Evolutionary conservation across 2,797 vertebrate species (phyloP), one percentile per base, ranked within the genome.

Genomic region (Acestrorhynchus altus): DNA sequence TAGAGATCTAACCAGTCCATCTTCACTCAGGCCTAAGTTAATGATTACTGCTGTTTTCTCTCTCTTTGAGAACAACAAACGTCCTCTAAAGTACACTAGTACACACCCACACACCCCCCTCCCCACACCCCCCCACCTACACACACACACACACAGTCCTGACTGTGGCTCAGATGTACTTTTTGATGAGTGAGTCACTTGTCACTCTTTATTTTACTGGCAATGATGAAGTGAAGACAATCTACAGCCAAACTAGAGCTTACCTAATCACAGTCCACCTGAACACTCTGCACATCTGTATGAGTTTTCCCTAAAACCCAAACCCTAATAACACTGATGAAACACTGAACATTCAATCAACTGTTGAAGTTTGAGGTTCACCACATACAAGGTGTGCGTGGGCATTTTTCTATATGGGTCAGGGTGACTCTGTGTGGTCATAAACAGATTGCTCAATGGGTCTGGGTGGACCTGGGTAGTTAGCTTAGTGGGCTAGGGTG

Each of bases 21-120:
- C 24, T 73, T 4, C 15, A n/a, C 52, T 61, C 0, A 15, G n/a
- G 52, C 64, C 42, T 26, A 46, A 56, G 78, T 80, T 72, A 76
- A 80, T 80, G 28, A 66, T 66, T 80, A 64, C 8, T n/a, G 40
- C 35, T n/a, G 4, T 44, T 64, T 54, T 31, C 24, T 4, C 28
- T 31, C 18, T 73, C 46, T 10, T 24, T 15, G 60, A 42, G 49
- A 35, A 71, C 12, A 71, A 13, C 4, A 69, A 76, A 51, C 46
- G 39, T 60, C 20, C 54, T n/a, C 66, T 9, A 51, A 31, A 52
- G 2, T 15, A 57, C 7, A 44, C 51, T 20, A 35, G 47, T 1
- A 24, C 59, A 22, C 59, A 18, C 49, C 39, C 35, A 26, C 24
- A 28, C 12, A 35, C 31, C 2, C n/a, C 22, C 10, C n/a, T 4